phyloP scores from a whole-genome alignment of 2,888 invertebrate species.

The Dynastes tityus region DNA sequence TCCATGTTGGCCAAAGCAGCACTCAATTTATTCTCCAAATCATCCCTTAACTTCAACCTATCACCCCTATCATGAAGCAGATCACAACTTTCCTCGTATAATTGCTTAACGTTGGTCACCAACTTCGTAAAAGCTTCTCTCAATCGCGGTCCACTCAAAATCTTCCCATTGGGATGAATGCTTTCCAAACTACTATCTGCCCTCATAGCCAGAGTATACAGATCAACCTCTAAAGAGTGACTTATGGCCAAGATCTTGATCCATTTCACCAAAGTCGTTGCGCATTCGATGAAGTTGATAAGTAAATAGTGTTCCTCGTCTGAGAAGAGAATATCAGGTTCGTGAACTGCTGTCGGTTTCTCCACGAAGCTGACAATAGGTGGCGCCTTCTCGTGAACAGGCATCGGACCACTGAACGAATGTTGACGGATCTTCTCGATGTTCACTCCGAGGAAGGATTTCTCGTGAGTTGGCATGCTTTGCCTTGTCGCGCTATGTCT shows the following conservation, averaged over 20 bases:
- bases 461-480: constrained; percentile 68
- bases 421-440: constrained; percentile 69
- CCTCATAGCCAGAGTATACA: constrained; percentile 83
- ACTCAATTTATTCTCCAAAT: constrained; percentile 80
- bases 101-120: constrained; percentile 77
- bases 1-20: constrained; percentile 80
- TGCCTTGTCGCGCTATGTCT: constrained; percentile 68
- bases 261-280: constrained; percentile 90
- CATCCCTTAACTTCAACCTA: constrained; percentile 77
- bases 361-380: constrained; percentile 66
- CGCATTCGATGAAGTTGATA: constrained; percentile 86
- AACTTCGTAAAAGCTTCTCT: constrained; percentile 85
- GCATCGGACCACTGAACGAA: constrained; percentile 69
- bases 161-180: constrained; percentile 86
- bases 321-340: constrained; percentile 70
- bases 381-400: constrained; percentile 59
- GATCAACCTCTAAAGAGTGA: constrained; percentile 81
- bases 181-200: constrained; percentile 80
- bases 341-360: constrained; percentile 54
- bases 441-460: constrained; percentile 68
- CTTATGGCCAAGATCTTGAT: constrained; percentile 79
- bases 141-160: constrained; percentile 70
- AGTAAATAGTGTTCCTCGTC: constrained; percentile 82
- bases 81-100: constrained; percentile 83
- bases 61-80: constrained; percentile 80